These are phyloP conservation scores for Heteromormyrus szaboi DNA, from an alignment of 2,797 vertebrate genomes.

Conservation along the genomic window DNA sequence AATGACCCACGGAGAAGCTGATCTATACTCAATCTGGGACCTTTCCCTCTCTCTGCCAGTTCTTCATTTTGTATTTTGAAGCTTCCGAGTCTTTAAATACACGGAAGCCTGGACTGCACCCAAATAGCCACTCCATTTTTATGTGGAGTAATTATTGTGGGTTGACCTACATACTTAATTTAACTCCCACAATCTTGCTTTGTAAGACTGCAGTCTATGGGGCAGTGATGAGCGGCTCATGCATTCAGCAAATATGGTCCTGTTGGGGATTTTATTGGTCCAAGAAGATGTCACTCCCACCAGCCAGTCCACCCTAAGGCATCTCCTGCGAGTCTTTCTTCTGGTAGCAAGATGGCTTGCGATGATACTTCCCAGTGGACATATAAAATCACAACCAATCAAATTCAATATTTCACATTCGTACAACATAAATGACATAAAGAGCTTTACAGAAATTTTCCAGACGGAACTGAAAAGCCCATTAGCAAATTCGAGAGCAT, in stretches of 20 bases:
- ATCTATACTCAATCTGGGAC: not conserved
- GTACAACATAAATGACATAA: not conserved
- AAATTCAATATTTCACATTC: conserved; percentile 1
- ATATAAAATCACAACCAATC: not conserved
- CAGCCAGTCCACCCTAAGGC: not conserved
- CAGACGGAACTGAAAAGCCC: not conserved
- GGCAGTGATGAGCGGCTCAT: not conserved
- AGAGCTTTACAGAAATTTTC: not conserved
- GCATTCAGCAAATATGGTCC: not conserved
- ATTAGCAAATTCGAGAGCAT: not conserved
- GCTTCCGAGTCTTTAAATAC: not conserved
- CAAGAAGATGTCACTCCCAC: not conserved
- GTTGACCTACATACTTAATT: not conserved
- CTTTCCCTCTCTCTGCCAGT: not conserved
- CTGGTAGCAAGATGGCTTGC: not conserved
- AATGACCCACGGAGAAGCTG: not conserved
- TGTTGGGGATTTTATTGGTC: not conserved
- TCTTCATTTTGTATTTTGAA: not conserved
- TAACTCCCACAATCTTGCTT: not conserved
- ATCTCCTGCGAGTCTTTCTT: not conserved
- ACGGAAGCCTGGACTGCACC: not conserved
- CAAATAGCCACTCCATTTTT: not conserved
- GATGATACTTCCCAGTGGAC: not conserved
- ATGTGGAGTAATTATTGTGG: not conserved
- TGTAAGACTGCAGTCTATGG: not conserved